These are phyloP conservation scores for Ischnura elegans DNA, from an alignment of 2,888 invertebrate genomes.

Conservation along the genomic window DNA sequence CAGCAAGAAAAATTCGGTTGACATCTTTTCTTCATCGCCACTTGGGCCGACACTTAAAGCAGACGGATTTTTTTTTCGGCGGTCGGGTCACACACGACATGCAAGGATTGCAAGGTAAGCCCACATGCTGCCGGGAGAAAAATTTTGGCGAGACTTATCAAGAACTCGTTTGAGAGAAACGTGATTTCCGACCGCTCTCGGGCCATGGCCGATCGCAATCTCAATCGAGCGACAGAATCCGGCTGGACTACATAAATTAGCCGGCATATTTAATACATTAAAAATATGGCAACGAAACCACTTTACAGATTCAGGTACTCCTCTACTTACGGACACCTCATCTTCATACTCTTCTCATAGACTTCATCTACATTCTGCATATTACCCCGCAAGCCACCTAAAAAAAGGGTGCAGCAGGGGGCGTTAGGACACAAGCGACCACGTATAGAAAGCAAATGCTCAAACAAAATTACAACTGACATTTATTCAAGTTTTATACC, in stretches of 20 bases:
- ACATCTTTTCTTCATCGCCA: not conserved
- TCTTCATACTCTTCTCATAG: no score
- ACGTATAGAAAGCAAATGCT: no score
- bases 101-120: not conserved
- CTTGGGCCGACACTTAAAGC: not conserved
- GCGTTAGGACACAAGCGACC: no score
- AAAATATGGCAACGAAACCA: no score
- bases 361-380: no score
- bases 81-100: no score
- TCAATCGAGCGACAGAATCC: not conserved
- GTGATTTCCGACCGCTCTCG: not conserved
- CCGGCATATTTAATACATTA: not conserved
- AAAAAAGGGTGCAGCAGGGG: no score
- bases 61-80: not conserved
- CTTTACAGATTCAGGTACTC: no score
- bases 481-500: no score
- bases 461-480: no score
- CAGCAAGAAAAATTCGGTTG: not conserved
- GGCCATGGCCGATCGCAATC: not conserved
- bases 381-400: no score
- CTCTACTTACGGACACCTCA: no score
- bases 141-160: not conserved
- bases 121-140: not conserved
- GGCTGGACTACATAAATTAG: slow-evolving; percentile 17
- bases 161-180: not conserved